Conservation (phyloP, 2,888 invertebrate genomes). For the Hesperia comma region DNA sequence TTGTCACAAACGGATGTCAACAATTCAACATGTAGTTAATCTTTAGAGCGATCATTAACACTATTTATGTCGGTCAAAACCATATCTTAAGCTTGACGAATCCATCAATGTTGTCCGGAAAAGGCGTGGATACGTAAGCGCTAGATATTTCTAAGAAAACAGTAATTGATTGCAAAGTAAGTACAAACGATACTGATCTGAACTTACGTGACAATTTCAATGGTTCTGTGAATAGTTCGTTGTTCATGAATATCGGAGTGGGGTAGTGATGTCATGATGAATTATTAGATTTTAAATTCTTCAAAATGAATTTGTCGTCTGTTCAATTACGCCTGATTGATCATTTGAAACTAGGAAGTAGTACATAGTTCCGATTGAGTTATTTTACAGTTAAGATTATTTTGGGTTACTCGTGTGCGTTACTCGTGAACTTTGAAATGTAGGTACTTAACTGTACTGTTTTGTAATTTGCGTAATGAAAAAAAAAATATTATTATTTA, state of each 20-base stretch:
- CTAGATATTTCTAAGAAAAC: constrained; percentile 31
- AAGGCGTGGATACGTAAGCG: constrained; percentile 32
- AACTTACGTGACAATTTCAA: constrained; percentile 13
- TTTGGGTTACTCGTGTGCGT: too few species aligned
- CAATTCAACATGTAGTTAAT: not conserved
- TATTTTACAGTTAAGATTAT: too few species aligned
- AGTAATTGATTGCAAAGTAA: constrained; percentile 16
- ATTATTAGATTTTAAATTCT: not conserved
- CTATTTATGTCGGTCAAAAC: constrained; percentile 19
- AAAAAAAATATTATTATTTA: too few species aligned
- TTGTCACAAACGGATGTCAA: too few species aligned
- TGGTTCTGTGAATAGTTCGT: constrained; percentile 7
- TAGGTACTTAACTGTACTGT: too few species aligned
- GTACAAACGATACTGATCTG: constrained; percentile 11
- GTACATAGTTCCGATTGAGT: not conserved
- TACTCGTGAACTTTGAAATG: too few species aligned
- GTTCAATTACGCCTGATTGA: not conserved
- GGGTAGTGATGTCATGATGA: not conserved
- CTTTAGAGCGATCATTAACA: constrained; percentile 23
- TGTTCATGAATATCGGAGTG: constrained; percentile 8
- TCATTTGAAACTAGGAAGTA: not conserved
- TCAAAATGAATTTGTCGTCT: not conserved
- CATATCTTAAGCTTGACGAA: constrained; percentile 30
- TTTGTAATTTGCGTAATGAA: too few species aligned
- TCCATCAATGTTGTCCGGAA: constrained; percentile 34